Evolutionary conservation across 2,113 vertebrate species (phyloP), one percentile per base, ranked within the genome.

Genomic region (Brachionichthys hirsutus): DNA sequence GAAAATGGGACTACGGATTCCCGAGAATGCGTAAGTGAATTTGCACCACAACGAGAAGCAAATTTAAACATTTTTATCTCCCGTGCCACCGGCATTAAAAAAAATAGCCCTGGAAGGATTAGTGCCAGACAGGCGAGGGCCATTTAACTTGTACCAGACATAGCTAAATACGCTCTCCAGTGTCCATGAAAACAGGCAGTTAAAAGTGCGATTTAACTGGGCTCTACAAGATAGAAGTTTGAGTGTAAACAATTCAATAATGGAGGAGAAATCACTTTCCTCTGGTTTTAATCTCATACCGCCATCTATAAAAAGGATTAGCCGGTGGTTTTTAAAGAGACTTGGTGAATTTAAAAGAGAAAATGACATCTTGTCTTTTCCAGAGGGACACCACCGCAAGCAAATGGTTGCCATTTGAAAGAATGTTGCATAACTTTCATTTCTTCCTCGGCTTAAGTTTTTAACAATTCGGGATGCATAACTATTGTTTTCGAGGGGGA

Each of bases 181-280:
- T 77, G 73, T 81, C 75, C 73, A 64, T 77, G 70, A 89, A 83
- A 78, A 73, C 73, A 82, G 70, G 62, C 70, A 66, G 79, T 82
- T 89, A 78, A 55, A 54, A 85, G 63, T 41, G 43, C 52, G 56
- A 72, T 84, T 89, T 85, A 87, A 89, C 79, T 84, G 71, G 70
- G 75, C 80, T 88, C 67, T 63, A 73, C 77, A 75, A 71, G 46
- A 80, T 55, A 71, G 45, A 60, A 70, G 66, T 78, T 67, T 16
- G 20, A 82, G 78, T 66, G 71, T 84, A 90, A 89, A 87, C 87
- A 87, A 65, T 88, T 85, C 60, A 77, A 84, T 79, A 87, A 86
- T 75, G 60, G 55, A 68, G 65, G 59, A 84, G 63, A 84, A 85
- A 81, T 83, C 63, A 67, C 72, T 78, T 73, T 69, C 52, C 53